Conservation (phyloP, 2,888 invertebrate genomes). For the Archips crataeganus region DNA sequence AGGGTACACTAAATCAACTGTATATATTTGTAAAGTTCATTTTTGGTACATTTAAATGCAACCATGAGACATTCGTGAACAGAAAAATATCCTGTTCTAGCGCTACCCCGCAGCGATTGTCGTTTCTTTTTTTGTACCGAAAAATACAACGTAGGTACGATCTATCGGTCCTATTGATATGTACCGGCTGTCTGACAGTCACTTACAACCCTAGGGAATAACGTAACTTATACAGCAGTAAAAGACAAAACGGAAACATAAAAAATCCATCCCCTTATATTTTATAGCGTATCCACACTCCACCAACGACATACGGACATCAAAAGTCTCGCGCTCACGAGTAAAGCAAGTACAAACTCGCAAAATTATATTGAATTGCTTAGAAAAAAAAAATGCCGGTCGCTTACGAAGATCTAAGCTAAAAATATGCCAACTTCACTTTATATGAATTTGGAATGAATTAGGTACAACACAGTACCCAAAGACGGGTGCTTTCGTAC, state of each 20-base stretch:
- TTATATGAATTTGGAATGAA: background rate
- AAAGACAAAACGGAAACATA: conserved; percentile 29
- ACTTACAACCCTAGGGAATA: conserved; percentile 20
- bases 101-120: background rate
- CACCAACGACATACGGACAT: conserved; percentile 9
- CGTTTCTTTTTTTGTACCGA: conserved; percentile 19
- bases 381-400: too few relatives aligned
- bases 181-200: conserved; percentile 23
- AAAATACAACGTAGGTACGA: conserved; percentile 21
- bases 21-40: background rate
- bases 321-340: background rate
- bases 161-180: conserved; percentile 29
- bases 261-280: conserved; percentile 15
- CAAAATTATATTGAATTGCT: too few relatives aligned
- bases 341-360: background rate
- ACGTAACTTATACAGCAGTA: conserved; percentile 17
- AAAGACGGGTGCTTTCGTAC: background rate
- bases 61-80: background rate
- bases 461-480: background rate
- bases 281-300: conserved; percentile 22
- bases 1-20: background rate
- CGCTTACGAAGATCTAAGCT: too few relatives aligned
- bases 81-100: background rate
- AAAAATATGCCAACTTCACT: too few relatives aligned
- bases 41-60: background rate